Conservation (phyloP, 2,113 vertebrate genomes). For the Tachuris rubrigastra region DNA sequence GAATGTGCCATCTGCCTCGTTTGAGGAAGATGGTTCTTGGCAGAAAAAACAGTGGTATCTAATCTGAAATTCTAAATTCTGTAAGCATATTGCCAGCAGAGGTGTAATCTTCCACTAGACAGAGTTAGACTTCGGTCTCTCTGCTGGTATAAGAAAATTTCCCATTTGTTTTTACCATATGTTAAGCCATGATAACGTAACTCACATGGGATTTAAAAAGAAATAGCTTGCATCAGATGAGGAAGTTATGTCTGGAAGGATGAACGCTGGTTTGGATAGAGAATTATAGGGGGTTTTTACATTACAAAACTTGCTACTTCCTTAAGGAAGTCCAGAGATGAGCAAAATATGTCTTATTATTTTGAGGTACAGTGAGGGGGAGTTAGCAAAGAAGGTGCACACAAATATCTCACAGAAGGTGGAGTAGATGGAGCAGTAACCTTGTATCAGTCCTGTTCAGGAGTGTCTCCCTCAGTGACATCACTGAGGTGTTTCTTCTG, state of each 20-base stretch:
- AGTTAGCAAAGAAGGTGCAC: not conserved
- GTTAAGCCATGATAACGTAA: not conserved
- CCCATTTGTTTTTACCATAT: constrained; percentile 22
- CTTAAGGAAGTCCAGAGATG: not conserved
- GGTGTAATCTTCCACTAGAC: constrained; percentile 8
- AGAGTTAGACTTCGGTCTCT: constrained; percentile 46
- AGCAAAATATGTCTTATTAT: not conserved
- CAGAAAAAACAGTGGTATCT: constrained; percentile 14
- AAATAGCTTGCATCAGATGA: not conserved
- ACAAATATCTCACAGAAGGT: not conserved
- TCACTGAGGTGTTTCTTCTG: not conserved
- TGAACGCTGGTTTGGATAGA: not conserved
- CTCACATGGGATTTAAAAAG: not conserved
- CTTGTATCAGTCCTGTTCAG: not conserved
- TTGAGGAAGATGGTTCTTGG: constrained; percentile 24
- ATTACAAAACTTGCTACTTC: not conserved
- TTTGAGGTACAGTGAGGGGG: not conserved
- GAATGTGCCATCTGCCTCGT: constrained; percentile 14
- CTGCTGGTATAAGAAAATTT: not conserved
- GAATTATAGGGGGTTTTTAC: not conserved
- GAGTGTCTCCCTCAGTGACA: not conserved
- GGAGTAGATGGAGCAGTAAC: not conserved
- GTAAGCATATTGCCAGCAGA: constrained; percentile 21
- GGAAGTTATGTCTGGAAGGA: not conserved
- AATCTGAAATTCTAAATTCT: constrained; percentile 44